Base-by-base conservation (phyloP, 1,140 invertebrate genomes). In the Drosophila arizonae region DNA sequence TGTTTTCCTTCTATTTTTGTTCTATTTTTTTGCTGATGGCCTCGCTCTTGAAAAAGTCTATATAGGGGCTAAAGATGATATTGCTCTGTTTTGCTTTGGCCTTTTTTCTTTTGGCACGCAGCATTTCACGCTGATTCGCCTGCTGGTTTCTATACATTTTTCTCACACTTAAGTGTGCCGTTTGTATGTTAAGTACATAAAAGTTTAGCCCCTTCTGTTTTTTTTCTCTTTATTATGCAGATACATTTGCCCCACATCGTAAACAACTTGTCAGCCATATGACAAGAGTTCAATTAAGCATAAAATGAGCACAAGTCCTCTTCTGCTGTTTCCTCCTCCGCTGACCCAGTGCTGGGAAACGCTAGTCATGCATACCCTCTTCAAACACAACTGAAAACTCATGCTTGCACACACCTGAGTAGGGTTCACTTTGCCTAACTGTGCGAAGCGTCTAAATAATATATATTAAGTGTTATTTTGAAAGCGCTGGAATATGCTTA, bases 251-350 rank as follows among this genome's bases (percentile, higher is more conserved):
- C 46, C 39, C 56, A 54, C 39, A 66, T 72, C 72, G 60, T 70
- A 75, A 75, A 71, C 66, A 75, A 70, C 69, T 58, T 52, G 60
- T 41, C 63, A 39, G 54, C 33, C 64, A 57, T 57, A 39, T 54
- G 68, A 55, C 72, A 71, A 54, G 50, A 65, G 72, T 75, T 75
- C 68, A 75, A 75, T 75, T 75, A 75, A 65, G 48, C 68, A 65
- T 71, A 33, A 75, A 75, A 71, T 33, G 60, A 61, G 61, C 21
- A 26, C n/a, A 70, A 60, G 56, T 28, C 51, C 4, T 8, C 5
- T 26, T 17, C 28, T 24, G 21, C 21, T 24, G 21, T 17, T 17
- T 17, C 51, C 26, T 33, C 54, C 46, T 46, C 51, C 26, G 54
- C 63, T 54, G 17, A 45, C 26, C 21, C 30, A 24, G 6, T 54